Percentiles rank a stretch among this genome's conserved stretches.
Evolutionary conservation across 2,797 vertebrate genomes (phyloP).

Genomic region (Helicolenus hilgendorfi): DNA sequence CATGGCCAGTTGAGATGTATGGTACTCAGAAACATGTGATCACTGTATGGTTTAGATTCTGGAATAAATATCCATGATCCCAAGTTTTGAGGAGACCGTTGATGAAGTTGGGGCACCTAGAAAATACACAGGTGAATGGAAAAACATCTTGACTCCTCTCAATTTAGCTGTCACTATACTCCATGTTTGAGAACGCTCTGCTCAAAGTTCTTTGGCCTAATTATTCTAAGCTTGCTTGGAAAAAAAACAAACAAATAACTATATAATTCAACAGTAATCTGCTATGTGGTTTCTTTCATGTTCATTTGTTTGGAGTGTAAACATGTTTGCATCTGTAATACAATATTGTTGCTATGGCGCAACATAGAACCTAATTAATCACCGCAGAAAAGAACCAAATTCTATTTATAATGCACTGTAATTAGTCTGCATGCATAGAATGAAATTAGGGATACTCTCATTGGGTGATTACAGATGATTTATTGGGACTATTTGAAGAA

Average conservation of each 20-base stretch:
- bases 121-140: not conserved
- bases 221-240: conserved; percentile 14
- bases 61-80: not conserved
- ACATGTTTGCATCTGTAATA: conserved; percentile 54
- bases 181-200: not conserved
- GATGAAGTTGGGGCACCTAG: not conserved
- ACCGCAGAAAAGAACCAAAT: conserved; percentile 43
- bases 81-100: not conserved
- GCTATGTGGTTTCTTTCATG: conserved; percentile 40
- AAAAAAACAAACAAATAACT: conserved; percentile 8
- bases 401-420: conserved; percentile 67
- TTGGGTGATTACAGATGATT: conserved; percentile 75
- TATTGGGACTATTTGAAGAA: conserved; percentile 53
- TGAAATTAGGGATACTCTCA: conserved; percentile 52
- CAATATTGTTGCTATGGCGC: conserved; percentile 46
- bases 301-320: conserved; percentile 48
- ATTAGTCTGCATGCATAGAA: conserved; percentile 61
- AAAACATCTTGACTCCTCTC: not conserved
- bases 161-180: not conserved
- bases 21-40: not conserved
- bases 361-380: conserved; percentile 73
- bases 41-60: not conserved
- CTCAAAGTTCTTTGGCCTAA: conserved; percentile 15
- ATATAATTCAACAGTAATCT: conserved; percentile 13
- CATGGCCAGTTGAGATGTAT: not conserved